Evolutionary conservation across 2,797 vertebrate genomes (phyloP), one percentile per base, ranked within the genome.

Genomic region (Ara ararauna): DNA sequence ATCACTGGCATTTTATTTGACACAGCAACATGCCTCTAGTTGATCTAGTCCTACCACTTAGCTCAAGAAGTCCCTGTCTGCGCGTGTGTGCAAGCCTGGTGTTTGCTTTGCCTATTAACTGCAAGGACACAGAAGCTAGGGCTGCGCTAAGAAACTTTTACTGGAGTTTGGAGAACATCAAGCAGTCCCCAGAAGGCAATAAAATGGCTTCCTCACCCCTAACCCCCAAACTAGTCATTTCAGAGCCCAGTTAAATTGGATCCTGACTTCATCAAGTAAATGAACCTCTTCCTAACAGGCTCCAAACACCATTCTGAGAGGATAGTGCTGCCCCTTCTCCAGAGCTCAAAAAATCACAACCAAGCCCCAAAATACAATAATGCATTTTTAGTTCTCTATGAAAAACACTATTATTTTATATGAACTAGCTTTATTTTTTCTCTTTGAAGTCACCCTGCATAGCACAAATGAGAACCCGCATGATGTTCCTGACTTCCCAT

Each of bases 81-180:
- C 58, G 32, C 24, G 7, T 8, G 4, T 44, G 64, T 66, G n/a
- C 79, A 90, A 87, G 82, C 27, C 0, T 74, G 65, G 40, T 8
- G 2, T 45, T 83, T 82, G 82, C 34, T 83, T 87, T 74, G 64
- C 23, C 65, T 67, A 9, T 48, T 79, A 80, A 64, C 67, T 80
- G 80, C 20, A 47, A 80, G 20, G 44, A 51, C 45, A 83, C 44
- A 91, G 68, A 71, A 95, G 51, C 44, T 34, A 32, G 4, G 11
- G 65, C 76, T 72, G n/a, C 56, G 78, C 75, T 80, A 70, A 94
- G 45, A 89, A 51, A 32, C 23, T 80, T 95, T 86, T 90, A 74
- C 58, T 56, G 48, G 68, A 67, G 79, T 74, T 87, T 44, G 48
- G 38, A 77, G 73, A 93, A 84, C 56, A 71, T 23, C 44, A 19